Evolutionary conservation across 2,113 vertebrate genomes (phyloP).

Genomic region (Pteruthius melanotis): DNA sequence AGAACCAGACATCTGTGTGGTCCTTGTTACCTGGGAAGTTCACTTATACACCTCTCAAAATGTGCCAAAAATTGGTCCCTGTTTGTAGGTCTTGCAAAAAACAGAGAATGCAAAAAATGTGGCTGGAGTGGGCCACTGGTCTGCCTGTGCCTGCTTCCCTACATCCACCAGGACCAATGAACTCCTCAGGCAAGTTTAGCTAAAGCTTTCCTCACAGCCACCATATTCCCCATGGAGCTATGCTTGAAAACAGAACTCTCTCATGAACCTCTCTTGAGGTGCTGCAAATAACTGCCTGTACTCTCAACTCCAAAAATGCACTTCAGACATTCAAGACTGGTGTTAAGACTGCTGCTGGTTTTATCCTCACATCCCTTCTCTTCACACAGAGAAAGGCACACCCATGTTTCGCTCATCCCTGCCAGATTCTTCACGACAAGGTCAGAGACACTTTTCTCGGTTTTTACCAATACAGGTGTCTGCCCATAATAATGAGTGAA

Average conservation of each 20-base stretch:
- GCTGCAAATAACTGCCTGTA: neutral
- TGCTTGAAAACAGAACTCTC: neutral
- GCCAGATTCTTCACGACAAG: neutral
- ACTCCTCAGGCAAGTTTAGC: neutral
- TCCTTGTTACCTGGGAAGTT: neutral
- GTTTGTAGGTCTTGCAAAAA: neutral
- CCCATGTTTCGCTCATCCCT: neutral
- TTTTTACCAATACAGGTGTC: neutral
- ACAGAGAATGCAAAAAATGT: neutral
- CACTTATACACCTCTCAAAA: neutral
- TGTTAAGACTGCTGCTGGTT: neutral
- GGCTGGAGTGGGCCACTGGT: neutral
- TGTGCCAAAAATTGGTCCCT: neutral
- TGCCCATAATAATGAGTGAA: neutral
- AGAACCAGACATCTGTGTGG: neutral
- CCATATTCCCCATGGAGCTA: neutral
- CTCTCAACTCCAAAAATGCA: neutral
- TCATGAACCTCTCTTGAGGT: neutral
- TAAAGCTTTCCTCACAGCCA: neutral
- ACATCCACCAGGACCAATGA: neutral
- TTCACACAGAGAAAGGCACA: neutral
- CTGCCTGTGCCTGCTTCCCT: neutral
- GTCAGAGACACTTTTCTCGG: neutral
- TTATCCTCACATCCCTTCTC: neutral
- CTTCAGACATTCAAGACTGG: neutral